Base-by-base conservation (phyloP, 53 echinoderm and acorn worm genomes). In the Antedon mediterranea region DNA sequence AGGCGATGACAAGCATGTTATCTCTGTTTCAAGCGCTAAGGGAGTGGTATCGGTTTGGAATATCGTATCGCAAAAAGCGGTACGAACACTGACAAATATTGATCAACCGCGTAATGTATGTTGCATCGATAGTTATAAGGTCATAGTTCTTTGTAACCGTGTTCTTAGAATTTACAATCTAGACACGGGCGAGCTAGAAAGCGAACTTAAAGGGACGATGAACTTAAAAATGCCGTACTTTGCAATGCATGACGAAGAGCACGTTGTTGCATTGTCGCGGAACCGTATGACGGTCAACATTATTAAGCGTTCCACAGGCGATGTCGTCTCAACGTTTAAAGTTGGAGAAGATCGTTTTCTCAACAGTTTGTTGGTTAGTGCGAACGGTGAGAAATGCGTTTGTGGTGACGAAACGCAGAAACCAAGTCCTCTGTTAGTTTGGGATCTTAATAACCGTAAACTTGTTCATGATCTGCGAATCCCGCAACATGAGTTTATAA, bases 211-310 rank as follows among this genome's bases (percentile, higher is more conserved):
- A 74, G 95, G 95, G 74, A 91, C 91, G 30, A 95, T 95, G 95
- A 91, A 95, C 33, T 80, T 85, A 57, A 79, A 89, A 72, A 91
- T 91, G 91, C 95, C 95, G n/a, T 95, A 86, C 76, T 95, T 87
- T 31, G 81, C 89, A 11, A 75, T 95, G 73, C 91, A 89, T 31
- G 91, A 92, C 70, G 76, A 87, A 71, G 95, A 95, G 9, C 95
- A 95, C 43, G 91, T 95, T 77, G 95, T 95, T 85, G 95, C 95
- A 43, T 87, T 95, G 75, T 89, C 95, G 0, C 82, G 95, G 33
- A 95, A 95, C 73, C 89, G 95, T 31, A 95, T 95, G 95, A 85
- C 92, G 73, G 95, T 95, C 75, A 95, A 95, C 84, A 89, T 95
- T 73, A 95, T 95, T 83, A 92, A 92, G 42, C 89, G 92, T 26